Conservation (phyloP, 2,888 invertebrate genomes). For the Erynnis tages region DNA sequence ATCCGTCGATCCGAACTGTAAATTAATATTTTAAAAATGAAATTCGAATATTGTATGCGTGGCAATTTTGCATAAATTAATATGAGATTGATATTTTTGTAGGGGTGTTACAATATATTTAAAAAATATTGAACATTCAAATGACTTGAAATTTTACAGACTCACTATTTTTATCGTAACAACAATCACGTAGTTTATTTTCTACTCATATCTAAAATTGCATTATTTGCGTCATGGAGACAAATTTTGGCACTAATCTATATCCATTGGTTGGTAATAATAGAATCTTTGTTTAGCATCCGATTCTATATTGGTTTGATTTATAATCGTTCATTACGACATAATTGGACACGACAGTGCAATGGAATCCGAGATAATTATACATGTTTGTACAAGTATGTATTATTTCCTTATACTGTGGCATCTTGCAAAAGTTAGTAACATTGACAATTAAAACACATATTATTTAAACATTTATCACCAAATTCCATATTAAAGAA, state of each 20-base stretch:
- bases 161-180: slow-evolving; percentile 22
- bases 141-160: background rate
- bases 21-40: too few relatives aligned
- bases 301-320: slow-evolving; percentile 50
- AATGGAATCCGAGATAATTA: slow-evolving; percentile 34
- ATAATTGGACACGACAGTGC: slow-evolving; percentile 42
- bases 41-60: too few relatives aligned
- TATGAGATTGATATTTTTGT: too few relatives aligned
- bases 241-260: slow-evolving; percentile 50
- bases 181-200: slow-evolving; percentile 13
- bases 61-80: too few relatives aligned
- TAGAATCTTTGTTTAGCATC: slow-evolving; percentile 60
- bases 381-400: slow-evolving; percentile 28
- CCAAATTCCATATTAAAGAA: background rate
- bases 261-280: slow-evolving; percentile 51
- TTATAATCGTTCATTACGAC: slow-evolving; percentile 43
- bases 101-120: too few relatives aligned
- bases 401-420: slow-evolving; percentile 44
- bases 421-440: slow-evolving; percentile 45
- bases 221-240: slow-evolving; percentile 50
- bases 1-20: too few relatives aligned
- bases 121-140: too few relatives aligned
- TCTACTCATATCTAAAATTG: slow-evolving; percentile 30
- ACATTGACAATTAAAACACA: slow-evolving; percentile 11
- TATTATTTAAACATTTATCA: slow-evolving; percentile 1